Conservation (phyloP, 2,113 vertebrate species). For the Pseudopipra pipra region DNA sequence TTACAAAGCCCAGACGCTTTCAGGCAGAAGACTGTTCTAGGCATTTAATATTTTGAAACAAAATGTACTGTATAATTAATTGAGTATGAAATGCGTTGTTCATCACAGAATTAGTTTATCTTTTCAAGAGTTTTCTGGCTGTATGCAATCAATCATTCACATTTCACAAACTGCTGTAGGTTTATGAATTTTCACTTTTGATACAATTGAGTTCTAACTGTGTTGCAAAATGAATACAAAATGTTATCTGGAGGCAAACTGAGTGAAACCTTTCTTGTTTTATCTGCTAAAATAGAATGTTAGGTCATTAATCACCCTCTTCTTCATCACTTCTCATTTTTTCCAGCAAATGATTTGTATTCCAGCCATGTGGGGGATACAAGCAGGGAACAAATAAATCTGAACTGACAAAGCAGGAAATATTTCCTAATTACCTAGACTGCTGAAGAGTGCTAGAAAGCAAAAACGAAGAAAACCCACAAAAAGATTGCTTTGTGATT, state of each 20-base stretch:
- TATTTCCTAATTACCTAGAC: constrained; percentile 37
- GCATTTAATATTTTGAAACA: constrained; percentile 65
- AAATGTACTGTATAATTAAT: constrained; percentile 65
- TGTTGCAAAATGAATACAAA: constrained; percentile 66
- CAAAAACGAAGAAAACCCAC: not conserved
- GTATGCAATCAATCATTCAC: constrained; percentile 59
- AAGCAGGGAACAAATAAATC: constrained; percentile 44
- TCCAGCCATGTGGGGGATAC: not conserved
- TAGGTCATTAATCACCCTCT: constrained; percentile 68
- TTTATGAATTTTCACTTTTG: constrained; percentile 65
- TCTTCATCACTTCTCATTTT: constrained; percentile 38
- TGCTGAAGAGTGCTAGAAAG: not conserved
- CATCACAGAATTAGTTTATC: constrained; percentile 68
- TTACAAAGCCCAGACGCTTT: constrained; percentile 55
- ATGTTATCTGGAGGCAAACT: constrained; percentile 63
- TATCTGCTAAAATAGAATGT: constrained; percentile 51
- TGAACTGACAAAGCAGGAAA: constrained; percentile 47
- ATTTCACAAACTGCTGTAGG: constrained; percentile 65
- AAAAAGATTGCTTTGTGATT: not conserved
- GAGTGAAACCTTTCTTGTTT: constrained; percentile 37
- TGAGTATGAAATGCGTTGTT: constrained; percentile 60
- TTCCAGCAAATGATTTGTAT: constrained; percentile 14
- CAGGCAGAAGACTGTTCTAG: constrained; percentile 49
- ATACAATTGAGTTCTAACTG: constrained; percentile 58
- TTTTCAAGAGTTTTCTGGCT: constrained; percentile 62